Base-by-base conservation (phyloP, 2,888 invertebrate genomes). In the Muscina levida region DNA sequence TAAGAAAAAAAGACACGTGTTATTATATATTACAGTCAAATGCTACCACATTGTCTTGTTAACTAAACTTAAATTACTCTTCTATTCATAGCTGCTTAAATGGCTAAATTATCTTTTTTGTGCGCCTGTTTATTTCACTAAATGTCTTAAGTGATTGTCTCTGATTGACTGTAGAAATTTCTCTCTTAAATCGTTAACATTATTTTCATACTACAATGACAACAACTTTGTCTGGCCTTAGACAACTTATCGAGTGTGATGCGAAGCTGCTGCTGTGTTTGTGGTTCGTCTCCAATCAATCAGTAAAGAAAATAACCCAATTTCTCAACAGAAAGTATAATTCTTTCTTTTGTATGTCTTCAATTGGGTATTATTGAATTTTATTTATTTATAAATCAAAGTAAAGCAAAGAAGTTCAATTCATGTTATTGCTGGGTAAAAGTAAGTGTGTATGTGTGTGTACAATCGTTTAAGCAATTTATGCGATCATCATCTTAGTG, bases 221-320 rank as follows among this genome's bases (percentile, higher is more conserved):
- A 22, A 19, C 19, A 2, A 13, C 65, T 70, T 24, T 71, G 53
- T 31, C 8, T 8, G 8, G 8, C 8, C 4, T 31, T 31, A 31
- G 4, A 5, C 31, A 31, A 31, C 31, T 31, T 5, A 31, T 31
- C 8, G 31, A 31, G 31, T 31, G 31, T 31, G 3, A 10, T 62
- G 71, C 62, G n/a, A n/a, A 2, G 51, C 13, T 22, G 53, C 6
- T 11, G 22, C 24, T 37, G 31, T 53, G 24, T 17, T 26, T 59
- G 53, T 77, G 73, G 42, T 65, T 24, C 26, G 31, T 71, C 31
- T 31, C 4, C 31, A 31, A 31, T 31, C 81, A 72, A 73, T 56
- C 68, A 72, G 39, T 71, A 81, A 79, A 80, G 83, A 85, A 87
- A 85, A 84, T 85, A 87, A 87, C 86, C 86, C 83, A 87, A 86